Percentiles rank a stretch among this genome's conserved stretches.
Conservation (phyloP, 2,113 vertebrate genomes). For the Bambusicola thoracicus region DNA sequence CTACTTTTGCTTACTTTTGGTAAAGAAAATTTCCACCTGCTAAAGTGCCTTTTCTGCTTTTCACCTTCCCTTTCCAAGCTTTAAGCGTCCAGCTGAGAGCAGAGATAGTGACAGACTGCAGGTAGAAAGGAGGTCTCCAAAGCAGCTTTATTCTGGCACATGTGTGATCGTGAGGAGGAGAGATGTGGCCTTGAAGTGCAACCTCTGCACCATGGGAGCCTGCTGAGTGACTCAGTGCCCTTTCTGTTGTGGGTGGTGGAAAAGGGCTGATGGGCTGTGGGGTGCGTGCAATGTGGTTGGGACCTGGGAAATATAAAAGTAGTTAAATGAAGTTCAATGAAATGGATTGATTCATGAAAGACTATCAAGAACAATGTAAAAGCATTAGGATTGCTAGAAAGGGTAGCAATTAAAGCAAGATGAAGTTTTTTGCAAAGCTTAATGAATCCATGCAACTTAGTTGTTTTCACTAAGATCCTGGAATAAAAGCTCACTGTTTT, state of each 20-base stretch:
- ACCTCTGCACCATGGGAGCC: not conserved
- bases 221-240: not conserved
- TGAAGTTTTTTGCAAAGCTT: not conserved
- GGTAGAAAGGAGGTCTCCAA: not conserved
- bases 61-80: not conserved
- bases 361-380: not conserved
- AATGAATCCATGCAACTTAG: accelerated
- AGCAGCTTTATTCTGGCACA: not conserved
- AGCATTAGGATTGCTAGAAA: not conserved
- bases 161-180: not conserved
- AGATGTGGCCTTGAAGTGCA: not conserved
- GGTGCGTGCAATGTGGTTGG: not conserved
- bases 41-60: not conserved
- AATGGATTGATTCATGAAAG: not conserved
- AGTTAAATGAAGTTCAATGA: not conserved
- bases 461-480: not conserved
- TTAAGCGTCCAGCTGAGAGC: not conserved
- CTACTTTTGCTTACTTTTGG: not conserved
- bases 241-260: not conserved
- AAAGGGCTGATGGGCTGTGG: not conserved
- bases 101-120: not conserved
- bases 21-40: not conserved
- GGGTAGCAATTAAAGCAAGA: not conserved
- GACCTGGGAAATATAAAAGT: not conserved
- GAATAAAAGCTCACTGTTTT: not conserved